These are phyloP conservation scores for Andrena dorsata DNA, from an alignment of 2,888 invertebrate species.

Conservation along the genomic window DNA sequence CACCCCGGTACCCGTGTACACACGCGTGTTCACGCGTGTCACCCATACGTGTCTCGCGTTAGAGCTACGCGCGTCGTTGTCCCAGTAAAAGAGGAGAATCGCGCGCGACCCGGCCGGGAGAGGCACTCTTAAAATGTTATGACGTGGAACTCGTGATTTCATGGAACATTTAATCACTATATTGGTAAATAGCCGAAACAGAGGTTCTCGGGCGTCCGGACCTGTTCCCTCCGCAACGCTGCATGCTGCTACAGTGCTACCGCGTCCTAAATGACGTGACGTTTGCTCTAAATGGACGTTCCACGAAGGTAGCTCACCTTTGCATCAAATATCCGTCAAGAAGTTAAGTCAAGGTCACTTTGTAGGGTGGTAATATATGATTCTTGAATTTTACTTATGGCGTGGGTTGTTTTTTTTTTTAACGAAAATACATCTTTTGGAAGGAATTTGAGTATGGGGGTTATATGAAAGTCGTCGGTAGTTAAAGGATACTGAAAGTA, in stretches of 20 bases:
- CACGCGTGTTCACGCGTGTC: conserved; percentile 43
- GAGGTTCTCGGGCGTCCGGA: conserved; percentile 66
- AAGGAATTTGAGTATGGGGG: too few species aligned
- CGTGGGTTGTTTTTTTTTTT: too few species aligned
- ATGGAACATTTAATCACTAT: conserved; percentile 84
- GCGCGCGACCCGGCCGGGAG: conserved; percentile 32
- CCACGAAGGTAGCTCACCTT: too few species aligned
- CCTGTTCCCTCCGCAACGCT: background rate
- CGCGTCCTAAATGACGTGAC: background rate
- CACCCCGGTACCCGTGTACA: conserved; percentile 13
- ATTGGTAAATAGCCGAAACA: conserved; percentile 81
- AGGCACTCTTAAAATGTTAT: conserved; percentile 84
- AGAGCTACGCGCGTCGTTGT: conserved; percentile 70
- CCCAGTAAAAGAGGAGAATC: conserved; percentile 46
- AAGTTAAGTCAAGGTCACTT: too few species aligned
- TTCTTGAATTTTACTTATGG: too few species aligned
- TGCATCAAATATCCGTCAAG: too few species aligned
- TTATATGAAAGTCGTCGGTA: too few species aligned
- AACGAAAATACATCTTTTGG: too few species aligned
- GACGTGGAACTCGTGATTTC: conserved; percentile 84
- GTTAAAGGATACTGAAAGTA: too few species aligned
- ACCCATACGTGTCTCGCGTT: conserved; percentile 72
- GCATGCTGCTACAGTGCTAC: background rate
- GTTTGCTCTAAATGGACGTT: too few species aligned
- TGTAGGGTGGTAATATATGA: too few species aligned